phyloP scores from a whole-genome alignment of 2,888 invertebrate genomes.

The Antheraea yamamai region DNA sequence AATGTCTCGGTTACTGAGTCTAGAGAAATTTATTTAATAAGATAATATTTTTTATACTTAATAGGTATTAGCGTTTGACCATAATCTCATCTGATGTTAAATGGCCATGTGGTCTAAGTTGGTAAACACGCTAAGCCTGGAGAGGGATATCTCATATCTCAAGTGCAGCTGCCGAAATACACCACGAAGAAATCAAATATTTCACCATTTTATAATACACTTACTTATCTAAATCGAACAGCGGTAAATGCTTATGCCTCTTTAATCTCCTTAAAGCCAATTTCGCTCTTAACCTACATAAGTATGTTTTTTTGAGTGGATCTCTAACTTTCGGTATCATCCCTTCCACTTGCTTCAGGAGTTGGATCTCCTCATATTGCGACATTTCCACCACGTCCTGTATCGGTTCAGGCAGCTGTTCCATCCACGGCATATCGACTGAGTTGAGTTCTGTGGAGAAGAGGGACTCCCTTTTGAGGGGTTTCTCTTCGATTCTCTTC shows the following conservation, averaged over 20 bases:
- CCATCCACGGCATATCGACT: conserved; percentile 63
- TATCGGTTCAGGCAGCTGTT: conserved; percentile 36
- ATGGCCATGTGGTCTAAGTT: too few species aligned
- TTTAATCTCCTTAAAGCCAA: conserved; percentile 65
- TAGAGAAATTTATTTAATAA: too few species aligned
- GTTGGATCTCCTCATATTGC: conserved; percentile 72
- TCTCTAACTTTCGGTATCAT: conserved; percentile 60
- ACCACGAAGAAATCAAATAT: too few species aligned
- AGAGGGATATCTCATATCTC: too few species aligned
- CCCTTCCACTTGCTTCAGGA: conserved; percentile 68
- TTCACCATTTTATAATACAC: conserved; percentile 27
- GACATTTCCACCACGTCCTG: conserved; percentile 57
- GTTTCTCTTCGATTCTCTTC: conserved; percentile 49
- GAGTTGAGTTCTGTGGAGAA: conserved; percentile 65
- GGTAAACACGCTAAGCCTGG: too few species aligned
- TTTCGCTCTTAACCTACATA: conserved; percentile 61
- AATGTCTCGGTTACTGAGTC: too few species aligned
- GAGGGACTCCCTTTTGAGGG: conserved; percentile 49
- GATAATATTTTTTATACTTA: too few species aligned
- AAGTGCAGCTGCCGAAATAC: too few species aligned
- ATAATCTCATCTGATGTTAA: too few species aligned
- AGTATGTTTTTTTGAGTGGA: conserved; percentile 49
- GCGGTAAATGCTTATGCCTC: conserved; percentile 67
- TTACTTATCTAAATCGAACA: conserved; percentile 75
- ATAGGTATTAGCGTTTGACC: too few species aligned